Evolutionary conservation across 1,140 invertebrate genomes (phyloP), one percentile per base, ranked within the genome.

Genomic region (Panagrolaimus sp.): DNA sequence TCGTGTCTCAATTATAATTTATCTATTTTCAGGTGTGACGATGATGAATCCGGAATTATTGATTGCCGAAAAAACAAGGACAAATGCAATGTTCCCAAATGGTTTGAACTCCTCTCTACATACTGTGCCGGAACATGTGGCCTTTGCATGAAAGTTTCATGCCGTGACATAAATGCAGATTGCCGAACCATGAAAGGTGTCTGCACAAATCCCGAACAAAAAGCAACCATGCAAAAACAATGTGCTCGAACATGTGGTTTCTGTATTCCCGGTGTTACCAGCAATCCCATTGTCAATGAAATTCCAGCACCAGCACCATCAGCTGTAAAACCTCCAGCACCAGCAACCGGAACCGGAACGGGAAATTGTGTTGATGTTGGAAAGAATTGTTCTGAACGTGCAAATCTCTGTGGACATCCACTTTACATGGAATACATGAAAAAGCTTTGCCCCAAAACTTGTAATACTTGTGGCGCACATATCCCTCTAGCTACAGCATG

Each of bases 41-140:
- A 75, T 47, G 67, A 77, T 20, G 75, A 57, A 14, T 57, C 51
- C n/a, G 51, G 51, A 20, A 20, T 76, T 46, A 77, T 76, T 44
- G 74, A 78, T 45, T 76, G 74, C 45, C 42, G 67, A 13, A 61
- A 74, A 31, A 77, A 76, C 44, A 64, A 79, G 25, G 74, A 76
- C 44, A 76, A 76, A 43, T 76, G 74, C 51, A 66, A 69, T 20
- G 43, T 73, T 31, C 46, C 47, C 16, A 78, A 78, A 47, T 76
- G 74, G 74, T 76, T 76, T 67, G 74, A 75, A 7, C 72, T 78
- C n/a, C 51, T 76, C 13, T 78, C 74, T 5, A 53, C 66, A 7
- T 76, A 79, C 67, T 76, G 74, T 68, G 74, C 74, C 13, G 74
- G 74, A 31, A 72, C 66, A 9, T 76, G 74, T 47, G 74, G 74